These are phyloP conservation scores for Oreotrochilus melanogaster DNA, from an alignment of 2,113 vertebrate genomes.

Conservation along the genomic window DNA sequence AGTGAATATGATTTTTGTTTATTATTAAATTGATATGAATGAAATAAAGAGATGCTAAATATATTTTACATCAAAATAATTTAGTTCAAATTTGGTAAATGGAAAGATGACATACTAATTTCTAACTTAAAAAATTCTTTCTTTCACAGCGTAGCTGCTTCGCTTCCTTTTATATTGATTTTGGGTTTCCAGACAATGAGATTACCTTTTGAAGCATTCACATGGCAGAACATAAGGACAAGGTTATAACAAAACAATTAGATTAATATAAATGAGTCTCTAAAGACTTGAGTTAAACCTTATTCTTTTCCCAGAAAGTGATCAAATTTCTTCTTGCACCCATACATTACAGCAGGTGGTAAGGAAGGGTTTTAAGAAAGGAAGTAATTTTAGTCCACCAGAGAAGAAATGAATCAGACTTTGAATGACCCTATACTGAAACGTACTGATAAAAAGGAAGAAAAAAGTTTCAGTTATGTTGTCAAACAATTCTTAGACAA, in stretches of 20 bases:
- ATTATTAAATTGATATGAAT: constrained; percentile 32
- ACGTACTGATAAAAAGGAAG: not conserved
- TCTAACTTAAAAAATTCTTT: constrained; percentile 45
- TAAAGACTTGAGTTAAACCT: not conserved
- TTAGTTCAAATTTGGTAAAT: constrained; percentile 19
- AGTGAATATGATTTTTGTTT: not conserved
- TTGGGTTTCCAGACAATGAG: constrained; percentile 31
- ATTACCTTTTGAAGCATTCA: constrained; percentile 52
- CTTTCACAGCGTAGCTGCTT: constrained; percentile 36
- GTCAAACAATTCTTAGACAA: not conserved
- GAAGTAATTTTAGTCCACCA: not conserved
- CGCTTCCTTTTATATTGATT: constrained; percentile 51
- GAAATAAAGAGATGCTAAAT: constrained; percentile 26
- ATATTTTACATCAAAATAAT: constrained; percentile 26
- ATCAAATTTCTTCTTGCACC: not conserved
- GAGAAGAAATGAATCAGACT: not conserved
- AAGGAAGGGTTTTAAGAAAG: not conserved
- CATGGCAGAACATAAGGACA: constrained; percentile 11
- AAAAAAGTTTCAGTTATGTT: not conserved
- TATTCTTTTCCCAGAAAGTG: constrained; percentile 5
- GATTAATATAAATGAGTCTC: constrained; percentile 19
- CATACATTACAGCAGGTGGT: not conserved
- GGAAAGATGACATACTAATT: constrained; percentile 30
- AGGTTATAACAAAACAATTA: constrained; percentile 57
- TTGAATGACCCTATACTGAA: not conserved